These are phyloP conservation scores for Momotus momota DNA, from an alignment of 2,797 vertebrate genomes.

Conservation along the genomic window DNA sequence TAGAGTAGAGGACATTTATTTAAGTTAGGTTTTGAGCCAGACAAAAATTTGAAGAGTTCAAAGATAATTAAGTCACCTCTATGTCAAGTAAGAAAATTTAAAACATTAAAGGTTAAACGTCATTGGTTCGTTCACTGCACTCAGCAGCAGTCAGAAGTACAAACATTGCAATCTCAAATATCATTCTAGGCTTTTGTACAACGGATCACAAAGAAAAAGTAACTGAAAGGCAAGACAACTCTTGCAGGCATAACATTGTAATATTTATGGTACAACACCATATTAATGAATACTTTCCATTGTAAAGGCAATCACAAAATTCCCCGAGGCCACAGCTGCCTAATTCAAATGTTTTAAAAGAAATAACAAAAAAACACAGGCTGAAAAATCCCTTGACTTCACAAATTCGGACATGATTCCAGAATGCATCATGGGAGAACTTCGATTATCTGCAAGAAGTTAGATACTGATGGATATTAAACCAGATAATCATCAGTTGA, in stretches of 20 bases:
- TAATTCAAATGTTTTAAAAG: conserved; percentile 7
- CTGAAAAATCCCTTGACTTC: conserved; percentile 10
- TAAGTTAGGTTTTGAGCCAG: not conserved
- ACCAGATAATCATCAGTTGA: conserved; percentile 2
- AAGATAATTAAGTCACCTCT: not conserved
- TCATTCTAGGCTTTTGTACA: not conserved
- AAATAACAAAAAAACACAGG: not conserved
- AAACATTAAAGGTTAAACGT: not conserved
- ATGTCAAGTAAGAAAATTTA: not conserved
- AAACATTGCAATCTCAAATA: not conserved
- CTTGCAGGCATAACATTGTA: not conserved
- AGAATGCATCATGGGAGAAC: not conserved
- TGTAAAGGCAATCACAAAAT: not conserved
- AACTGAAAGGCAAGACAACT: not conserved
- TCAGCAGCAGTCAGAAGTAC: not conserved
- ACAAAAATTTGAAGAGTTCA: not conserved
- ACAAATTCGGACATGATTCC: not conserved
- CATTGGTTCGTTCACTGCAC: not conserved
- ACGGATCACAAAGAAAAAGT: not conserved
- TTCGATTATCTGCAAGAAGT: not conserved
- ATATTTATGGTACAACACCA: not conserved
- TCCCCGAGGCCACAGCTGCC: not conserved
- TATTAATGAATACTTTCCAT: not conserved
- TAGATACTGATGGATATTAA: conserved; percentile 23
- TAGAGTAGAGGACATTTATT: conserved; percentile 40